A percentile compares a stretch with the other conserved stretches of the same genome.
Evolutionary conservation across 2,797 vertebrate species (phyloP).

Genomic region (Falco concolor): DNA sequence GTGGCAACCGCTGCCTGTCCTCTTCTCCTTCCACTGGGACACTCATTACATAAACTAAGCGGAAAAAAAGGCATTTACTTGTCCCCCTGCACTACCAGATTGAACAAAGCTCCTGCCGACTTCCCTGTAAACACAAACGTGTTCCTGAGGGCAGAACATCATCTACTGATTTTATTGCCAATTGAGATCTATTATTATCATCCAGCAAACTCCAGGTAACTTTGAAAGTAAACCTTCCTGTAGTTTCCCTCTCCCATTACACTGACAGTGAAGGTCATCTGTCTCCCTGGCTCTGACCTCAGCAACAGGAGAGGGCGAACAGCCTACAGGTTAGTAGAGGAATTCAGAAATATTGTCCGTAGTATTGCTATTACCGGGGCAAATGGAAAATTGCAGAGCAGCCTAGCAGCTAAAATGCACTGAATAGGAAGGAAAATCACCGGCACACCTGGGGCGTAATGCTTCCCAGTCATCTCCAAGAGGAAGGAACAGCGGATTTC

Average conservation of each 20-base stretch:
- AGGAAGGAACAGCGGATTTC: background rate
- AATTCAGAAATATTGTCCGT: background rate
- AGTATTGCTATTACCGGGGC: background rate
- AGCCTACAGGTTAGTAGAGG: background rate
- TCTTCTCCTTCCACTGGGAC: background rate
- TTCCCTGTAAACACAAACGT: background rate
- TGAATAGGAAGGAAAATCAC: background rate
- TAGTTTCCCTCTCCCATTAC: background rate
- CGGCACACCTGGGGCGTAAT: background rate
- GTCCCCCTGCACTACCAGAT: background rate
- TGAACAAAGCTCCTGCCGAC: background rate
- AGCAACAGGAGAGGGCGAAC: background rate
- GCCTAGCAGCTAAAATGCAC: background rate
- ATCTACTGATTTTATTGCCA: background rate
- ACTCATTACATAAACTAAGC: background rate
- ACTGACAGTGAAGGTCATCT: background rate
- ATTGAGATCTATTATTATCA: background rate
- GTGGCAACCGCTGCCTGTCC: background rate
- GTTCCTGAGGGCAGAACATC: background rate
- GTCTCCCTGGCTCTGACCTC: background rate
- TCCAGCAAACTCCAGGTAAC: background rate
- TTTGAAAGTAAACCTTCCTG: background rate
- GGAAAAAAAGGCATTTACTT: background rate
- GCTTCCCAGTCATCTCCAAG: background rate
- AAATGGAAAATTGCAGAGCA: conserved; percentile 24